phyloP scores from a whole-genome alignment of 2,797 vertebrate species.

The Brachyrhaphis roseni region DNA sequence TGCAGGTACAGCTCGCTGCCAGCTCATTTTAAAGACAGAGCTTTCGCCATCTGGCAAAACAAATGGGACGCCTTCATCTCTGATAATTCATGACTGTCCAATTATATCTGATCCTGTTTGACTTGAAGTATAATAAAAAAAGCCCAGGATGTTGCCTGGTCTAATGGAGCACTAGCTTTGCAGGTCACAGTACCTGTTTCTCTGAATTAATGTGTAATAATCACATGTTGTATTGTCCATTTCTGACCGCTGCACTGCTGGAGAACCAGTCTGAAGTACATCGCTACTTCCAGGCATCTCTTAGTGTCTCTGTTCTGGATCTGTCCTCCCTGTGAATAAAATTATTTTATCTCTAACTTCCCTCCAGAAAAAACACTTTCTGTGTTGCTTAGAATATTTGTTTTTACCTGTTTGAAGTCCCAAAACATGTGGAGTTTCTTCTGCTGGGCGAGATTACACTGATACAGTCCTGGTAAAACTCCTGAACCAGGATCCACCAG shows the following conservation, averaged over 20 bases:
- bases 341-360: constrained; percentile 8
- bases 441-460: constrained; percentile 61
- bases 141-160: not conserved
- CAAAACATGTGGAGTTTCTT: constrained; percentile 66
- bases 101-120: constrained; percentile 24
- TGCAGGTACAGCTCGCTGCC: constrained; percentile 88
- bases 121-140: constrained; percentile 25
- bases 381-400: not conserved
- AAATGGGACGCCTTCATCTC: constrained; percentile 88
- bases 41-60: constrained; percentile 79
- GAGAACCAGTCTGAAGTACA: constrained; percentile 53
- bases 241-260: constrained; percentile 69
- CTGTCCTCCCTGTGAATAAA: constrained; percentile 57
- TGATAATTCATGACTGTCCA: constrained; percentile 47
- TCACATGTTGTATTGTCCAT: constrained; percentile 72
- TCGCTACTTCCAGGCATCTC: constrained; percentile 68
- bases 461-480: constrained; percentile 48
- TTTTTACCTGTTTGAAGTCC: constrained; percentile 77
- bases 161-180: not conserved
- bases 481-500: constrained; percentile 67
- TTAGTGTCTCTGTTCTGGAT: constrained; percentile 75
- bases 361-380: not conserved
- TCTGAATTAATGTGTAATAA: not conserved
- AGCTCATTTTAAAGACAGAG: constrained; percentile 73
- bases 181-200: not conserved